Evolutionary conservation across 2,797 vertebrate genomes (phyloP), one percentile per base, ranked within the genome.

Genomic region (Amphiprion clarkii): DNA sequence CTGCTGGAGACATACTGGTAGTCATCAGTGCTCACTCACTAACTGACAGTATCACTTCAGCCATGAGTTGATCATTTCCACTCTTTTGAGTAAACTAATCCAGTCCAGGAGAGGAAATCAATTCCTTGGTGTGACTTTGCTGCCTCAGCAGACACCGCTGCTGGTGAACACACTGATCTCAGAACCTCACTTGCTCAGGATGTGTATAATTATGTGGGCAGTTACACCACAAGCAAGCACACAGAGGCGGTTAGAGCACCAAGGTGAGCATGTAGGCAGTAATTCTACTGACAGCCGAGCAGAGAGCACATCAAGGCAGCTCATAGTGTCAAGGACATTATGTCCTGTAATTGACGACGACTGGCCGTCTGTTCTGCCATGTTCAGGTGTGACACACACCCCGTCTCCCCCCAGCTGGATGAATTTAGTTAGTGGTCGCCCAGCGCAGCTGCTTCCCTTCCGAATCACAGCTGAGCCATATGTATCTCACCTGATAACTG

Each of bases 331-430:
- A 72, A 83, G 79, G 84, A 89, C 87, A 82, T 76, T 21, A 74
- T 87, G 87, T 42, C 58, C 67, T 85, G 64, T 85, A 85, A 88
- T 70, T 80, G 65, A 62, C 75, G 65, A 67, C 74, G 74, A 84
- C 75, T 61, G 67, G 54, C 40, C 40, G 67, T 71, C 71, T 77
- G 67, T 52, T 84, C 74, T 76, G 31, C 44, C 58, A 76, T 7
- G 0, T 52, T 82, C 71, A 81, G 80, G 80, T 90, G 76, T 61
- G 57, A 65, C 57, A 65, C 52, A 51, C 64, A 67, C 67, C 23
- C 16, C 23, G 6, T 6, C 21, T 23, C 23, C n/a, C 21, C 49
- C 49, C 66, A 71, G 53, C 39, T 59, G 68, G 59, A 63, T 74
- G 74, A 54, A 76, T 84, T 67, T 19, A 68, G 78, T 76, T 70